Evolutionary conservation across 2,113 vertebrate species (phyloP).

Genomic region (Platysteira castanea): DNA sequence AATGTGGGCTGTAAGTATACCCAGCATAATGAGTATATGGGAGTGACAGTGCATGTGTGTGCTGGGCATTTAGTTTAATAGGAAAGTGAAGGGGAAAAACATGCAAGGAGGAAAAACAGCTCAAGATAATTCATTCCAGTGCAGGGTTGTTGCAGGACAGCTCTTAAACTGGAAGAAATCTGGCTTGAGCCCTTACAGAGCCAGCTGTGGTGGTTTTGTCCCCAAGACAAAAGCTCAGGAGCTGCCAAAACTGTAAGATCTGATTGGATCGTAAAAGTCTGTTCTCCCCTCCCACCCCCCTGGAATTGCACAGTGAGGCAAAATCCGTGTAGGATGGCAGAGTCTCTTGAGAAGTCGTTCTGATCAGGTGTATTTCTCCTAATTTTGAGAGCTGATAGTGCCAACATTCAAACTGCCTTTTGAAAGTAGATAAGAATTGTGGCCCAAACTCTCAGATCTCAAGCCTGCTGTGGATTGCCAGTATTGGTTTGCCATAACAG

Average conservation of each 20-base stretch:
- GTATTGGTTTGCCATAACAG: background rate
- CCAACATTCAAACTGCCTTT: background rate
- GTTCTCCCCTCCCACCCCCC: background rate
- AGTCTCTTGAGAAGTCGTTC: background rate
- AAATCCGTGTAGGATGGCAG: background rate
- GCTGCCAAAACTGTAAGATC: background rate
- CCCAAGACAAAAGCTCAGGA: background rate
- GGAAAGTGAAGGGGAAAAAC: background rate
- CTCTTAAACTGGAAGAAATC: background rate
- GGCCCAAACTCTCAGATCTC: background rate
- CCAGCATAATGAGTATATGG: background rate
- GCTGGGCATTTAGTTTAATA: background rate
- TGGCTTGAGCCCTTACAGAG: background rate
- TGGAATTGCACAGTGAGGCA: background rate
- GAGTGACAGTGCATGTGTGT: background rate
- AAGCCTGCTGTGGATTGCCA: background rate
- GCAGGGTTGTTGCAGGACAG: background rate
- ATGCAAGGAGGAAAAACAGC: background rate
- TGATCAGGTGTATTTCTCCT: background rate
- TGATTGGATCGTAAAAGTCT: background rate
- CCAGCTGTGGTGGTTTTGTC: background rate
- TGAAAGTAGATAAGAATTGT: background rate
- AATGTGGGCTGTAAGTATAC: background rate
- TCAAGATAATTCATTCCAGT: background rate
- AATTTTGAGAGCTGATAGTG: background rate